Conservation (phyloP, 2,797 vertebrate genomes). For the Eurystomus glaucurus region DNA sequence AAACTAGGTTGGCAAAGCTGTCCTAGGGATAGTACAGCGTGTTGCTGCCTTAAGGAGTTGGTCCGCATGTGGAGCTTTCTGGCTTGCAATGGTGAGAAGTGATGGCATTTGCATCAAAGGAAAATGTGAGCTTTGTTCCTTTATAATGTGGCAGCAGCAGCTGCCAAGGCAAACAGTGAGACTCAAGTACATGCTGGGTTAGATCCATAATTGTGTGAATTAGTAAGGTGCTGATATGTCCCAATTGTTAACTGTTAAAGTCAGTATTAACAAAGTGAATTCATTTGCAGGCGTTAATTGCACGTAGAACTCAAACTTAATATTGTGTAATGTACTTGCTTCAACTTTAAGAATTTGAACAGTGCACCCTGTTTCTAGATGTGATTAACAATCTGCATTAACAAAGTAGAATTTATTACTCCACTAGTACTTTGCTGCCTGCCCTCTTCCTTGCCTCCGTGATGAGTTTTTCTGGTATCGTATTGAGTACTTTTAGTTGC, state of each 20-base stretch:
- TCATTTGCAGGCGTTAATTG: constrained; percentile 35
- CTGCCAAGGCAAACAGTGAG: constrained; percentile 32
- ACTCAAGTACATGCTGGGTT: neutral
- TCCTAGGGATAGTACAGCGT: neutral
- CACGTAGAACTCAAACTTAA: neutral
- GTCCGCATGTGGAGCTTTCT: neutral
- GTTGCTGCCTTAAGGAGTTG: neutral
- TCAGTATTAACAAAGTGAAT: neutral
- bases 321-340: neutral
- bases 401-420: neutral
- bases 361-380: neutral
- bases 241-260: constrained; percentile 16
- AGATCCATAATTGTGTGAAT: constrained; percentile 19
- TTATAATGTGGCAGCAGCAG: neutral
- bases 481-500: neutral
- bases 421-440: neutral
- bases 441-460: neutral
- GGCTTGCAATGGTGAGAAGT: neutral
- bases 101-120: constrained; percentile 20
- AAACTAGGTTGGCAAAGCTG: neutral
- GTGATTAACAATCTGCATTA: neutral
- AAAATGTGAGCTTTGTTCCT: neutral
- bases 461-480: neutral
- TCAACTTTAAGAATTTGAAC: constrained; percentile 1
- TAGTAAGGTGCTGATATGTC: constrained; percentile 5